Evolutionary conservation across 2,113 vertebrate genomes (phyloP), one percentile per base, ranked within the genome.

Genomic region (Camelus dromedarius): DNA sequence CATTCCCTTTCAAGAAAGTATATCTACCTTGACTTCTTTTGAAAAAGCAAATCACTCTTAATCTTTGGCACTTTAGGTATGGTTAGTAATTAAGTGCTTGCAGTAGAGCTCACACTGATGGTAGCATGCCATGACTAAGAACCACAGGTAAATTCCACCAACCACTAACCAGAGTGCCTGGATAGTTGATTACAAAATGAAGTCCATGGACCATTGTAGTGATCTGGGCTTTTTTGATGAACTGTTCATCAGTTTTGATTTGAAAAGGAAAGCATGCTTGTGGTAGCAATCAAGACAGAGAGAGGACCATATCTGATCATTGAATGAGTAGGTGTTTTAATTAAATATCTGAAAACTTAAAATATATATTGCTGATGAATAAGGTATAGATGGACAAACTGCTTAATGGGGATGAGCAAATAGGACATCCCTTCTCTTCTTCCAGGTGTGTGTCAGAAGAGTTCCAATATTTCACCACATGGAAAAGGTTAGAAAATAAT

Each of bases 401-500:
- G 16, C n/a, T 4, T 56, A 80, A 11, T 9, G 77, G 15, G 22
- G 20, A 15, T 26, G 20, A 22, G 30, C 46, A 76, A 38, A 5
- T 2, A 58, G 42, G 30, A 15, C 7, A 26, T 13, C 46, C 38
- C 50, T 88, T 67, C 46, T 69, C 79, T 80, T 54, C 15, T 24
- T 28, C 54, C 30, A 72, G n/a, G 54, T 35, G 1, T 67, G 28
- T 66, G 24, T 64, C 89, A 24, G 66, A 66, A 54, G n/a, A 88
- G 26, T n/a, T 19, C 58, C 35, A 56, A 14, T 75, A 79, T 84
- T 80, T 91, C 35, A 69, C 52, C 50, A 70, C 48, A n/a, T 7
- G 32, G 66, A 54, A 87, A 87, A 88, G 20, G 24, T 58, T 87
- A 84, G 76, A 84, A 75, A 56, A 73, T 72, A 69, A 93, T 79